Conservation (phyloP, 2,113 vertebrate genomes). For the Aegotheles bennettii region DNA sequence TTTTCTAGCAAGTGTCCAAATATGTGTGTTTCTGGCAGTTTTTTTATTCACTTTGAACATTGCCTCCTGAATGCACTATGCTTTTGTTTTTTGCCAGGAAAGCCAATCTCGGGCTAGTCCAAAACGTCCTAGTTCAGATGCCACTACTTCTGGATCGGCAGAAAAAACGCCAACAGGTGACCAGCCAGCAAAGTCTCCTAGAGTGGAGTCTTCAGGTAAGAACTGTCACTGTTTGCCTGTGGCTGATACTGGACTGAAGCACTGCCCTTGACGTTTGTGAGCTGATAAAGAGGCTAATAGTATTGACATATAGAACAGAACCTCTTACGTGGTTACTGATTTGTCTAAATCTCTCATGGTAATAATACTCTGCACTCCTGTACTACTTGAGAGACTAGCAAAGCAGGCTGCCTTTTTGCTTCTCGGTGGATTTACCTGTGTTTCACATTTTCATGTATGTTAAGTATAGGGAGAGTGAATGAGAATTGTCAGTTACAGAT, state of each 20-base stretch:
- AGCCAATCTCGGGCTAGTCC: conserved; percentile 32
- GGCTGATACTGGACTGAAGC: not conserved
- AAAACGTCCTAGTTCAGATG: conserved; percentile 33
- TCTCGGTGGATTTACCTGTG: not conserved
- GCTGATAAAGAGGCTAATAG: not conserved
- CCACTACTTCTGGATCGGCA: not conserved
- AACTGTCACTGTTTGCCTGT: not conserved
- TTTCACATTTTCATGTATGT: not conserved
- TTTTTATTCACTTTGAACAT: not conserved
- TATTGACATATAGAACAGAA: accelerated
- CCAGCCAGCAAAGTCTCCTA: not conserved
- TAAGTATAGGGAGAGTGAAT: not conserved
- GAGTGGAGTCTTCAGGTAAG: conserved; percentile 39
- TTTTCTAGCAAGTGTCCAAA: not conserved
- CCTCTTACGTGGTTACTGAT: not conserved
- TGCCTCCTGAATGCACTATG: not conserved
- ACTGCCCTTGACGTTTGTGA: not conserved
- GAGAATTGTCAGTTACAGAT: not conserved
- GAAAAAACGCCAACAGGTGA: conserved; percentile 3
- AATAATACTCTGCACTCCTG: not conserved
- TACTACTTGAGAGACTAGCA: not conserved
- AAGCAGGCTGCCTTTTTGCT: not conserved
- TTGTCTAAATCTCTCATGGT: not conserved
- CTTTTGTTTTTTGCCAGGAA: conserved; percentile 50
- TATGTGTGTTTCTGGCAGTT: not conserved